phyloP scores from a whole-genome alignment of 2,888 invertebrate species.

The Himalopsyche kuldschensis region DNA sequence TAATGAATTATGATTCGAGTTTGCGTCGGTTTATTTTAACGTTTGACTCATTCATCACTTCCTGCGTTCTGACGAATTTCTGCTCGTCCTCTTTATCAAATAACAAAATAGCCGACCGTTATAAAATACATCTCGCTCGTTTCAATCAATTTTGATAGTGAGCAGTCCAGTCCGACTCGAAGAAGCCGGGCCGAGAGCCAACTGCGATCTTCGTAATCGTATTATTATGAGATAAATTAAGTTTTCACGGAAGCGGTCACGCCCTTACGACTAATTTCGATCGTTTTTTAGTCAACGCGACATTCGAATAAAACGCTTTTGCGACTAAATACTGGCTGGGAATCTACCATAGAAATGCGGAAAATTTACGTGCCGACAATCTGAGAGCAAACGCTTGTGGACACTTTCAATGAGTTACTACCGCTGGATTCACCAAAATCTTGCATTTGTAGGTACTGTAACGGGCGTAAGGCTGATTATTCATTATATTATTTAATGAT shows the following conservation, averaged over 20 bases:
- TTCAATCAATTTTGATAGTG: background rate
- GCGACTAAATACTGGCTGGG: too few species aligned
- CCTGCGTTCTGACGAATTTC: constrained; percentile 11
- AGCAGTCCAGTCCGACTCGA: too few species aligned
- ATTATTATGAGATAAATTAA: background rate
- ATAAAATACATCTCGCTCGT: background rate
- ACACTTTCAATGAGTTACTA: too few species aligned
- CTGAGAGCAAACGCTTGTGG: too few species aligned
- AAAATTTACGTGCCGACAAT: too few species aligned
- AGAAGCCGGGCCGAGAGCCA: background rate
- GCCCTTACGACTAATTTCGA: background rate
- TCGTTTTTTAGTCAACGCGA: too few species aligned
- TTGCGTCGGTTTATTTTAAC: constrained; percentile 28
- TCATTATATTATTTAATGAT: too few species aligned
- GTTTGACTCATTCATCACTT: constrained; percentile 28
- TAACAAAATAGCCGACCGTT: background rate
- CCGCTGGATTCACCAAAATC: too few species aligned
- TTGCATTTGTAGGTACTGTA: too few species aligned
- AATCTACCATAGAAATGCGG: too few species aligned
- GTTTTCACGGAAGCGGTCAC: background rate
- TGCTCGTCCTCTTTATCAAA: background rate
- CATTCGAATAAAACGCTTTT: too few species aligned
- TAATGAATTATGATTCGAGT: background rate
- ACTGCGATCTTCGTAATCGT: background rate
- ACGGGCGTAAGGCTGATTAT: too few species aligned